These are phyloP conservation scores for Achroia grisella DNA, from an alignment of 1,140 invertebrate genomes.

Conservation along the genomic window DNA sequence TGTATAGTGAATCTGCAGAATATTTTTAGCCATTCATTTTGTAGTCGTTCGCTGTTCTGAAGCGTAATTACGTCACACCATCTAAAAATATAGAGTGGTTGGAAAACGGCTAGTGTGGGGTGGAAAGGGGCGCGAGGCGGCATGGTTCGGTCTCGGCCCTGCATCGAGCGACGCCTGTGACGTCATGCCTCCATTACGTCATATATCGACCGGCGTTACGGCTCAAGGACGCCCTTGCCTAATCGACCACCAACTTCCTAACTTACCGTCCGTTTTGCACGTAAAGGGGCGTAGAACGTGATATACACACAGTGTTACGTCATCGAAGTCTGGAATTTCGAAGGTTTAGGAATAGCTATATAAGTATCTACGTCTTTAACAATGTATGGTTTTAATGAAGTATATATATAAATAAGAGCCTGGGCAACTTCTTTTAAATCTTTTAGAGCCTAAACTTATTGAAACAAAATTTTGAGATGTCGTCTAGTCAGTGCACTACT, in stretches of 20 bases:
- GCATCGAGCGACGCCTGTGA: slow-evolving; percentile 52
- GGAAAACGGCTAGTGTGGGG: slow-evolving; percentile 28
- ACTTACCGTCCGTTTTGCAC: slow-evolving; percentile 6
- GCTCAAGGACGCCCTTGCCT: slow-evolving; percentile 65
- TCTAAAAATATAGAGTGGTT: slow-evolving; percentile 62
- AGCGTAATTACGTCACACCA: slow-evolving; percentile 54
- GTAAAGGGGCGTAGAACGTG: background rate
- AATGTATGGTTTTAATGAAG: too few relatives aligned
- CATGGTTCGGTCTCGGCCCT: slow-evolving; percentile 51
- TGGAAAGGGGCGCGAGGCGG: slow-evolving; percentile 25
- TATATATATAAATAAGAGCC: too few relatives aligned
- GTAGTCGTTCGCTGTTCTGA: slow-evolving; percentile 33
- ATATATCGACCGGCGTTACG: slow-evolving; percentile 57
- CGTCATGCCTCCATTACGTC: slow-evolving; percentile 56
- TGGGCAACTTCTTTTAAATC: too few relatives aligned
- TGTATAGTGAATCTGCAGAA: background rate
- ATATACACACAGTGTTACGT: background rate
- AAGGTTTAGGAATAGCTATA: too few relatives aligned
- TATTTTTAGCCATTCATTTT: slow-evolving; percentile 42
- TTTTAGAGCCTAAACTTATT: too few relatives aligned
- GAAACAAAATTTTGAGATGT: too few relatives aligned
- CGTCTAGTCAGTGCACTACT: too few relatives aligned
- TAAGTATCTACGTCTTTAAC: too few relatives aligned
- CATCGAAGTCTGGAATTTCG: too few relatives aligned
- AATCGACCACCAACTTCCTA: slow-evolving; percentile 38